phyloP scores from a whole-genome alignment of 2,888 invertebrate species.

The Xestia sexstrigata region DNA sequence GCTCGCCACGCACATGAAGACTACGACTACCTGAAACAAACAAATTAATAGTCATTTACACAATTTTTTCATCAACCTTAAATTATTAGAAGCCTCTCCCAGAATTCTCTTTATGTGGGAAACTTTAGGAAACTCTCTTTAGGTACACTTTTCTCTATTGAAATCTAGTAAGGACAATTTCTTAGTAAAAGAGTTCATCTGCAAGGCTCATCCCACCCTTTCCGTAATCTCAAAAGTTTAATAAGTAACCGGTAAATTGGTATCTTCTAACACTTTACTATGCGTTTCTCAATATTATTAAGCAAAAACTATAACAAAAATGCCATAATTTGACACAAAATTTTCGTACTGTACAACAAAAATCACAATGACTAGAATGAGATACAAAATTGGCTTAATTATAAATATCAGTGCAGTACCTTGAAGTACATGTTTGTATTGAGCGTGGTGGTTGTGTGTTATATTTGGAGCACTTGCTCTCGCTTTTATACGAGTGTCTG shows the following conservation, averaged over 20 bases:
- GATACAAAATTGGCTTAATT: too few relatives aligned
- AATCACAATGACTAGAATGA: neutral
- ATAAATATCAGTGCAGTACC: conserved; percentile 71
- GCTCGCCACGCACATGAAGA: conserved; percentile 90
- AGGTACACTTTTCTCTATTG: neutral
- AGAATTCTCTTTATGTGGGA: too few relatives aligned
- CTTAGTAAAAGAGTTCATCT: neutral
- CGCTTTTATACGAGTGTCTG: conserved; percentile 82
- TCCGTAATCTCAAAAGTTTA: too few relatives aligned
- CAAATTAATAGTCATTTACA: neutral
- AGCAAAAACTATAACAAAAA: neutral
- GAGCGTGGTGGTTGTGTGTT: conserved; percentile 78
- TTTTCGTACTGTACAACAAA: neutral
- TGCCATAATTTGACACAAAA: neutral
- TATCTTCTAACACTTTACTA: neutral
- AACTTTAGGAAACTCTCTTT: neutral
- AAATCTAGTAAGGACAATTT: neutral
- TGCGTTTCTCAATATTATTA: neutral
- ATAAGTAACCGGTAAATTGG: too few relatives aligned
- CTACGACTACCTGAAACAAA: conserved; percentile 75
- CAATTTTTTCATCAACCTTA: too few relatives aligned
- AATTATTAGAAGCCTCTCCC: too few relatives aligned
- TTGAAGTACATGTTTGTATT: conserved; percentile 86
- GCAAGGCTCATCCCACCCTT: neutral
- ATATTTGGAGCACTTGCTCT: conserved; percentile 79